phyloP scores from a whole-genome alignment of 64 coral and sea anemone genomes.

The Exaiptasia diaphana region DNA sequence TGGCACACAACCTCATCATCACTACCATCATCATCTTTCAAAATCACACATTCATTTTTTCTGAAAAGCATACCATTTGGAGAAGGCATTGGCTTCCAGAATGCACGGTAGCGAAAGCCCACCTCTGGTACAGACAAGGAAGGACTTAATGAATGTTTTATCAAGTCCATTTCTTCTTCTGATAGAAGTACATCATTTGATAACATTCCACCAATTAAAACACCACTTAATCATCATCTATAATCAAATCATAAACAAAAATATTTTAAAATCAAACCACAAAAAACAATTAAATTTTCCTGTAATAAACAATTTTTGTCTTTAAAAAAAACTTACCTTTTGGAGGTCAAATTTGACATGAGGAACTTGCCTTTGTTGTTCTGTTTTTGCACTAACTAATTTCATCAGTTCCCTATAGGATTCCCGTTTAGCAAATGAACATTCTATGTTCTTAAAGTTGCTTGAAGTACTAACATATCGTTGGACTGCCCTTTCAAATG shows the following conservation, averaged over 20 bases:
- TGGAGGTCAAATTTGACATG: no score
- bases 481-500: slow-evolving; percentile 11
- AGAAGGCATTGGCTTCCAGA: slow-evolving; percentile 7
- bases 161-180: not conserved
- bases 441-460: slow-evolving; percentile 1
- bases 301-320: no score
- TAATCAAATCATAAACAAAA: no score
- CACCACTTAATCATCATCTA: slow-evolving; percentile 2
- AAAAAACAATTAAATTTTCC: no score
- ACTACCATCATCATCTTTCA: not conserved
- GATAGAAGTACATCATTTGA: not conserved
- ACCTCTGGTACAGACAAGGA: not conserved
- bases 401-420: not conserved
- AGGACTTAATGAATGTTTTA: not conserved
- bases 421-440: not conserved
- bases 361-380: no score
- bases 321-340: no score
- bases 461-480: not conserved
- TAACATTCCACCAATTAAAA: slow-evolving; percentile 6
- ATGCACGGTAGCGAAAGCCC: not conserved
- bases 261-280: no score
- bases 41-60: not conserved
- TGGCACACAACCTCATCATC: not conserved
- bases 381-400: not conserved
- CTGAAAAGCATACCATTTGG: not conserved